Percentiles rank a stretch among this genome's conserved stretches.
Evolutionary conservation across 1,140 invertebrate species (phyloP).

Genomic region (Glossosoma conforme): DNA sequence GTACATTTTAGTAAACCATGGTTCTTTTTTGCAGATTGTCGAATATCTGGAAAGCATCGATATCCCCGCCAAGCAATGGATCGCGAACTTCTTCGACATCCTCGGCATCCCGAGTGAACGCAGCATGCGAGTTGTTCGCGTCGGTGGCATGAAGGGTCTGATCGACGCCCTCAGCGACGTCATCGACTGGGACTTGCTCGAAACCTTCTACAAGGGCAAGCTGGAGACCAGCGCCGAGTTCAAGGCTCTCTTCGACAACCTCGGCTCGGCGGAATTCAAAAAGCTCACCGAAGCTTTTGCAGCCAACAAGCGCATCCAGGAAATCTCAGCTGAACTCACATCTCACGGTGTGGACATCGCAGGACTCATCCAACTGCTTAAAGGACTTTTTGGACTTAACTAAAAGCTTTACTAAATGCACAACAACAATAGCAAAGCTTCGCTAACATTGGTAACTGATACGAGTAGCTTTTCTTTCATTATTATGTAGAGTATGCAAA

Average conservation of each 20-base stretch:
- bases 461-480: neutral
- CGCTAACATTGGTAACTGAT: too few relatives aligned
- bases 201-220: slow-evolving; percentile 12
- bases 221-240: slow-evolving; percentile 19
- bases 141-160: slow-evolving; percentile 11
- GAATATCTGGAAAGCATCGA: slow-evolving; percentile 16
- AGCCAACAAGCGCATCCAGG: slow-evolving; percentile 16
- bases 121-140: neutral
- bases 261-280: slow-evolving; percentile 15
- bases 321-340: slow-evolving; percentile 18
- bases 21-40: slow-evolving; percentile 13
- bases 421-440: too few relatives aligned
- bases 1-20: too few relatives aligned
- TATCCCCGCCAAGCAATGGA: slow-evolving; percentile 15
- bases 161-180: slow-evolving; percentile 15
- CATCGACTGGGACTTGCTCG: slow-evolving; percentile 12
- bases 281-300: slow-evolving; percentile 9
- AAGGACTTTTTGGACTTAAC: slow-evolving; percentile 12
- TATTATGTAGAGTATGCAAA: neutral
- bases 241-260: slow-evolving; percentile 7
- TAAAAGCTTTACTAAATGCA: too few relatives aligned
- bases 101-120: slow-evolving; percentile 7
- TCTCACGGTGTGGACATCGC: slow-evolving; percentile 17
- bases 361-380: slow-evolving; percentile 8
- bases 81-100: slow-evolving; percentile 17